Percentiles rank a stretch among this genome's conserved stretches.
Conservation (phyloP, 1,140 invertebrate species). For the Cotesia vestalis region DNA sequence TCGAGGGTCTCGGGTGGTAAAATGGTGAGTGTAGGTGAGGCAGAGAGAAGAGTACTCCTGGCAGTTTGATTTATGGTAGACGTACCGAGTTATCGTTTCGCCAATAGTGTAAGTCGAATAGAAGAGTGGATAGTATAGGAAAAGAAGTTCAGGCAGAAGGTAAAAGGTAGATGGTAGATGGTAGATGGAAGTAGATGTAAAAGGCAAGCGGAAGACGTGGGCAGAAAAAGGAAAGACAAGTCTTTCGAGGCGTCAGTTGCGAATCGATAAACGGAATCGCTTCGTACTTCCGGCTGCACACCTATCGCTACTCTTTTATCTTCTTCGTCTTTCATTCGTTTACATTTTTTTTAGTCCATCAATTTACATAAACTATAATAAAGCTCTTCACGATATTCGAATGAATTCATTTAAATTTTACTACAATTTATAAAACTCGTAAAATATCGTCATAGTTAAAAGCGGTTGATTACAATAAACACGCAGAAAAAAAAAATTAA, state of each 20-base stretch:
- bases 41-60: constrained; percentile 51
- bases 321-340: neutral
- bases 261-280: constrained; percentile 38
- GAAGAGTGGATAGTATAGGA: constrained; percentile 33
- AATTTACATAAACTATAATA: too few species aligned
- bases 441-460: too few species aligned
- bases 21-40: constrained; percentile 41
- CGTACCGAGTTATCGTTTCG: constrained; percentile 64
- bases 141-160: too few species aligned
- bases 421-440: too few species aligned
- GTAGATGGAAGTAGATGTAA: neutral
- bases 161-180: neutral
- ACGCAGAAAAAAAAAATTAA: too few species aligned
- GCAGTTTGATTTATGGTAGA: constrained; percentile 63
- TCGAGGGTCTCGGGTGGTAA: constrained; percentile 34
- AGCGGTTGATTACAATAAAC: too few species aligned
- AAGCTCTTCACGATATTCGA: too few species aligned
- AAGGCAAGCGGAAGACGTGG: constrained; percentile 16
- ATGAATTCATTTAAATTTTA: too few species aligned
- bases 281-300: constrained; percentile 30
- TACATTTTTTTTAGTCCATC: too few species aligned
- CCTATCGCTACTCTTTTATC: constrained; percentile 7
- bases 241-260: constrained; percentile 28
- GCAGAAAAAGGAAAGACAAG: constrained; percentile 16
- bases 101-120: constrained; percentile 61